Evolutionary conservation across 2,113 vertebrate genomes (phyloP), one percentile per base, ranked within the genome.

Genomic region (Takifugu flavidus): DNA sequence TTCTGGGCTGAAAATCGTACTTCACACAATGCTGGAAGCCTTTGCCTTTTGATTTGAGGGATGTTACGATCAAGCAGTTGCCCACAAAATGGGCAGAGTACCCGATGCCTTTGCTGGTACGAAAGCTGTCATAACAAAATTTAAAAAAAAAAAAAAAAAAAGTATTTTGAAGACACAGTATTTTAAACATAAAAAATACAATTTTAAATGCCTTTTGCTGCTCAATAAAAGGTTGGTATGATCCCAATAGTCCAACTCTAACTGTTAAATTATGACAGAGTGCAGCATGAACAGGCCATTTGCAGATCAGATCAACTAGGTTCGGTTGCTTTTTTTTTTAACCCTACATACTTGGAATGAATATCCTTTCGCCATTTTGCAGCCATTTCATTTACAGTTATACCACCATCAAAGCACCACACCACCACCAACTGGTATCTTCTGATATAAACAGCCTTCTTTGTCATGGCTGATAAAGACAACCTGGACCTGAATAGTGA

Each of bases 21-120:
- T 98, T 98, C 59, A 98, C 96, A 89, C 96, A 98, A 69, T 98
- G 96, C 86, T 98, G 96, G 83, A 98, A 98, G 77, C 96, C 96
- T 92, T 98, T 98, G 71, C 96, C 96, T 91, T 98, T 98, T n/a
- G 96, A 98, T 79, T 98, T 98, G 71, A 98, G 25, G 0, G 96
- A 98, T 3, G 96, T 98, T 49, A 98, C 94, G 65, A 98, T 98
- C 82, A 98, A 89, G 87, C 95, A 98, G 86, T 95, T 98, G 52
- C 96, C 96, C 72, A 98, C 96, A 83, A 98, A 98, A 92, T 98
- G 96, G 79, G 96, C 95, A 54, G 96, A 98, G 80, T 98, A 98
- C 27, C 96, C 96, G 57, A 98, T 94, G 62, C 96, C 96, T 92
- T 98, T 98, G 83, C 94, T 95, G 72, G 96, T 98, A 69, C 96